Conservation (phyloP, 2,797 vertebrate species). For the Muraenolepis orangiensis region DNA sequence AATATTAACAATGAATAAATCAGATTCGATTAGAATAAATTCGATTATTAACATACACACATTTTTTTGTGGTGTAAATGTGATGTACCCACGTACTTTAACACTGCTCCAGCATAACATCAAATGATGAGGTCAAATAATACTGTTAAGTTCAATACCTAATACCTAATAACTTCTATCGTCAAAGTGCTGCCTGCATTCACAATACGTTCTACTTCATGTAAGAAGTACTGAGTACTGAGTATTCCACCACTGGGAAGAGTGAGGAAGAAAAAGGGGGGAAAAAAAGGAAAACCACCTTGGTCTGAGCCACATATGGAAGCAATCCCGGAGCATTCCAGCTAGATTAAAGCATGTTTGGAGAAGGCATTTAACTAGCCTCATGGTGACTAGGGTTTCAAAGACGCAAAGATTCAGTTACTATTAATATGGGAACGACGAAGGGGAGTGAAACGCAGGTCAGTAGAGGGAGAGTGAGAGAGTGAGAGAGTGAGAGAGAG, state of each 20-base stretch:
- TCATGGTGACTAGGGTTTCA: slow-evolving; percentile 81
- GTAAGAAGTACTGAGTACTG: not conserved
- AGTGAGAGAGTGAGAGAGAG: not conserved
- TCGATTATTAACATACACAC: too few species aligned
- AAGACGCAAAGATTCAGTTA: slow-evolving; percentile 81
- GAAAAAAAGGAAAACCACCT: slow-evolving; percentile 51
- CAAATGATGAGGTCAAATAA: too few species aligned
- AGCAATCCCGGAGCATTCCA: slow-evolving; percentile 85
- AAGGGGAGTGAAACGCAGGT: slow-evolving; percentile 82
- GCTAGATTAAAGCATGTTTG: slow-evolving; percentile 83
- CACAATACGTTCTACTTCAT: not conserved
- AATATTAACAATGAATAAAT: too few species aligned
- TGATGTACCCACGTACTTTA: too few species aligned
- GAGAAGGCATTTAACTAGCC: slow-evolving; percentile 77
- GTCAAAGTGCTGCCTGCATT: not conserved
- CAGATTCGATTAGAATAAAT: too few species aligned
- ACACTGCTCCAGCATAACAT: too few species aligned
- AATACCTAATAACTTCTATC: not conserved
- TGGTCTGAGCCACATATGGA: slow-evolving; percentile 86
- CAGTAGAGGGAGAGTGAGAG: slow-evolving; percentile 51
- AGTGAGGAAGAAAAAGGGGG: slow-evolving; percentile 72
- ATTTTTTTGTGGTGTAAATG: too few species aligned
- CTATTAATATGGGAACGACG: slow-evolving; percentile 68
- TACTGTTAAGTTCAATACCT: too few species aligned
- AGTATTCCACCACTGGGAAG: slow-evolving; percentile 54